Base-by-base conservation (phyloP, 2,797 vertebrate genomes). In the Sebastes cheni region DNA sequence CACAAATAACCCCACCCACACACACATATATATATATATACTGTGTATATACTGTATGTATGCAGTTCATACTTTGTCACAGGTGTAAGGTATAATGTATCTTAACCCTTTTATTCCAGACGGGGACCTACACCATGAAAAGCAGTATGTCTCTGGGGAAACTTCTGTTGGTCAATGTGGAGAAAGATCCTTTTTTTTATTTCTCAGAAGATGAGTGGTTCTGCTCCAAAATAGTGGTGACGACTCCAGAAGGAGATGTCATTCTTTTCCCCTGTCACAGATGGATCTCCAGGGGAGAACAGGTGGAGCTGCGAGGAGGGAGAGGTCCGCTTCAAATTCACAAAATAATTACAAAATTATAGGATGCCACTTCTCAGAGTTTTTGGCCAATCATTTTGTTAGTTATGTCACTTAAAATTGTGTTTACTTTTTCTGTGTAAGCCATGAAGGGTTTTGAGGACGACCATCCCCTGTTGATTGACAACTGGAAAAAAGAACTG, bases 231-330 rank as follows among this genome's bases (percentile, higher is more conserved):
- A 55, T 91, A 4, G 62, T 70, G 5, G 80, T 89, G 75, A 88
- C 10, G 14, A 93, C 86, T 0, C 90, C 90, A 0, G 82, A 92
- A 29, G 72, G 60, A 3, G 85, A 91, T 20, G 76, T 75, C 20
- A 56, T 89, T 14, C 56, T 85, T 20, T 92, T 93, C 66, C 93
- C 90, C 23, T 91, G 89, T 66, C 58, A 91, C 83, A 82, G 54
- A 32, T 92, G 91, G 86, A 58, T 91, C 75, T 80, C 72, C 30
- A 81, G 84, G 3, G 86, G 86, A 6, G 89, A 89, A 36, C 8
- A 25, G 59, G 87, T 90, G 29, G 60, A 83, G 65, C 58, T 92
- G 39, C 50, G 89, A 80, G 89, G 87, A 16, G 87, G 90, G 1
- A 89, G 73, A 87, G 91, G 91, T 94, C 60, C 54, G 62, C 3